Base-by-base conservation (phyloP, 1,140 invertebrate genomes). In the Leptinotarsa texana region DNA sequence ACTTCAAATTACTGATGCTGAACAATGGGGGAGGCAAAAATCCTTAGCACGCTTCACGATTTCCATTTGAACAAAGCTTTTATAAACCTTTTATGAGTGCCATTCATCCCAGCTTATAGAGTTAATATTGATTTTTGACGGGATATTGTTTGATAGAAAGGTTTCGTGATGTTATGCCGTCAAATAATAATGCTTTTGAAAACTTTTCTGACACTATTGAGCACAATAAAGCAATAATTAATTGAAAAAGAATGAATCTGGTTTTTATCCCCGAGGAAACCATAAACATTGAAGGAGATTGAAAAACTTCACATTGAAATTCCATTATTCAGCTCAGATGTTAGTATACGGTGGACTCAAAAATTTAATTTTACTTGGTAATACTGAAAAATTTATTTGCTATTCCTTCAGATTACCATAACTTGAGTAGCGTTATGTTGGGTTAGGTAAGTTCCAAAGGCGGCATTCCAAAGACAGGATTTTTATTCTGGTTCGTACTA, bases 141-240 rank as follows among this genome's bases (percentile, higher is more conserved):
- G n/a, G 71, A 73, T 70, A 70, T 73, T 73, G 71, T 73, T 73
- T 65, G 71, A 73, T 73, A 73, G 65, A 73, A 73, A 73, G 71
- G 62, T 73, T 73, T 73, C 63, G 71, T 48, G 63, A 48, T 73
- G 63, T 65, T 73, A 65, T 21, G 63, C 42, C 24, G 42, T 17
- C 27, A 22, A 57, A 18, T 47, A 65, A 63, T 27, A 63, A 51
- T 22, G 71, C 71, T 73, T 73, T 73, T 73, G 61, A 73, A 72
- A 63, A 73, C 62, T 65, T 65, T 62, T 17, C 57, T 62, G 71
- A 73, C 71, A 73, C 63, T 48, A 22, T 18, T 73, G 17, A 18
- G 61, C 22, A 73, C 71, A 65, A 73, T 73, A 73, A 63, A 8
- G 22, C 8, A 13, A 65, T 73, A 73, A 73, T 73, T 73, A 65